A percentile compares a stretch with the other conserved stretches of the same genome.
These are phyloP conservation scores for Oxycera nigricornis DNA, from an alignment of 2,888 invertebrate species.

Conservation along the genomic window DNA sequence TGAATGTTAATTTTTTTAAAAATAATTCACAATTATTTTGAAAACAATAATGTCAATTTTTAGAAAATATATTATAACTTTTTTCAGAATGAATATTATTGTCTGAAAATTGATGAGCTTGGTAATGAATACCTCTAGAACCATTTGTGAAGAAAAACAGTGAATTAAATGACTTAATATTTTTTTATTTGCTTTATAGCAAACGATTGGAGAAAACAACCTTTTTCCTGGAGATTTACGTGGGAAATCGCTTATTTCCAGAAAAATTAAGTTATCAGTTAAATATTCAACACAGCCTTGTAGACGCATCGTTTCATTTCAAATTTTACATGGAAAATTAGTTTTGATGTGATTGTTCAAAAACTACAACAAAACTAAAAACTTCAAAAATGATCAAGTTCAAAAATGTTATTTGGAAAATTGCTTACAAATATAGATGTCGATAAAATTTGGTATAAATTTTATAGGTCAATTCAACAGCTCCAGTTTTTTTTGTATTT, in stretches of 20 bases:
- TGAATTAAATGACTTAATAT: too few species aligned
- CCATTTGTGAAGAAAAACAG: not conserved
- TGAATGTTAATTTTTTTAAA: not conserved
- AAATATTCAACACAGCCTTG: not conserved
- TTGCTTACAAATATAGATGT: too few species aligned
- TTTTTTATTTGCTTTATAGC: not conserved
- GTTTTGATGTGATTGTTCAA: too few species aligned
- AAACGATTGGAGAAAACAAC: not conserved
- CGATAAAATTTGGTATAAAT: not conserved
- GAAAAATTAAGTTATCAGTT: not conserved
- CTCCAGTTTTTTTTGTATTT: not conserved
- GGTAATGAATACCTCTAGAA: not conserved
- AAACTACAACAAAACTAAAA: not conserved
- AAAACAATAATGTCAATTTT: not conserved
- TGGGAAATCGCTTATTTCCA: not conserved
- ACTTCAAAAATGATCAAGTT: not conserved
- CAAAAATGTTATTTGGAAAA: not conserved
- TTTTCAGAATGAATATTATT: not conserved
- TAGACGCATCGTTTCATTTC: not conserved
- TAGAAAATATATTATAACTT: not conserved
- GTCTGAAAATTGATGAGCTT: not conserved
- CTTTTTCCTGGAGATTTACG: not conserved
- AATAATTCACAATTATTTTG: not conserved
- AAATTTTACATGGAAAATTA: not conserved
- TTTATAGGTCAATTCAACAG: not conserved